Percentiles rank a stretch among this genome's conserved stretches.
Conservation (phyloP, 92 coral and sea anemone genomes). For the Montipora capitata region DNA sequence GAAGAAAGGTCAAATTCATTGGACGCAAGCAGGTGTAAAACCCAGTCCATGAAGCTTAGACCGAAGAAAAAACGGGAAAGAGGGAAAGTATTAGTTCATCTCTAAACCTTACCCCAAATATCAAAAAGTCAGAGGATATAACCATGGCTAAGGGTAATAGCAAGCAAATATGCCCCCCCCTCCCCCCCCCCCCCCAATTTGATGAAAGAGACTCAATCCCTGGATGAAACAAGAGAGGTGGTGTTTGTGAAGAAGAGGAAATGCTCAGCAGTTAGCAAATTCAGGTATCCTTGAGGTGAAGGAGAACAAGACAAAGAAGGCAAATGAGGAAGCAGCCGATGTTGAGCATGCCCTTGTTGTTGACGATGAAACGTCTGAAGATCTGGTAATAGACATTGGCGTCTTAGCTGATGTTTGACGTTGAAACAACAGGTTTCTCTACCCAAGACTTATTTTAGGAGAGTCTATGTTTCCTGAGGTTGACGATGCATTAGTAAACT, state of each 20-base stretch:
- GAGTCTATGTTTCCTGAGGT: constrained; percentile 32
- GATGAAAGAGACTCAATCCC: not conserved
- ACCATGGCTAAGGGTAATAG: not conserved
- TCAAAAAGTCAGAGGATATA: not conserved
- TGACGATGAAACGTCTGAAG: not conserved
- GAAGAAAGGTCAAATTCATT: not conserved
- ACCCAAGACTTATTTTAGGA: constrained; percentile 24
- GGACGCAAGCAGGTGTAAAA: not conserved
- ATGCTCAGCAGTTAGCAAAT: not conserved
- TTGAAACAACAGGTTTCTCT: constrained; percentile 23
- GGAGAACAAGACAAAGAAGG: constrained; percentile 3
- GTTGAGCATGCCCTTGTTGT: not conserved
- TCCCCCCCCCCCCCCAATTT: not conserved
- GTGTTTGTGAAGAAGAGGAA: not conserved
- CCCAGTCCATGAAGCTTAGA: not conserved
- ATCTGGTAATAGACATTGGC: not conserved
- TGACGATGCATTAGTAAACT: constrained; percentile 8
- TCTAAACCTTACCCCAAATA: not conserved
- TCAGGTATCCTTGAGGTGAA: not conserved
- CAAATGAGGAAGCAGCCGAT: not conserved
- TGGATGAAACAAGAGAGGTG: not conserved
- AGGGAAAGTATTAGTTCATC: constrained; percentile 30
- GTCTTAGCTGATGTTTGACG: constrained; percentile 7
- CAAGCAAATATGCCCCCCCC: not conserved
- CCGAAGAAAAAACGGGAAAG: not conserved